phyloP scores from a whole-genome alignment of 2,113 vertebrate genomes.

The Paraplagusia blochii region DNA sequence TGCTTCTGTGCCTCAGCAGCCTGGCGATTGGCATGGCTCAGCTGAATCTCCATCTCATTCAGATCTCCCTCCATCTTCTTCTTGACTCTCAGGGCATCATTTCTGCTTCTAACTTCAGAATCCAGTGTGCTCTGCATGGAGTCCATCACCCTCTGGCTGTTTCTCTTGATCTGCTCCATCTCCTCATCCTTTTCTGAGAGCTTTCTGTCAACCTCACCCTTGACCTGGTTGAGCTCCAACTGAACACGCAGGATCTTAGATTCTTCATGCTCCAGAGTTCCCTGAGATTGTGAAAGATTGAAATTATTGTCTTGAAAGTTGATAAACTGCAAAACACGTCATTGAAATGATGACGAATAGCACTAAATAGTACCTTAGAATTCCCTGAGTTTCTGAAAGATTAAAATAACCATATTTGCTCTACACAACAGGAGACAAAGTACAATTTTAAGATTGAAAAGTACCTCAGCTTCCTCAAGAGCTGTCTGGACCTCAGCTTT shows the following conservation, averaged over 20 bases:
- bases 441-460: not conserved
- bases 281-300: slow-evolving; percentile 40
- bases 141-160: slow-evolving; percentile 73
- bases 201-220: slow-evolving; percentile 76
- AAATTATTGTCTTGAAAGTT: too few relatives aligned
- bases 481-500: slow-evolving; percentile 63
- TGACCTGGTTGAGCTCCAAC: slow-evolving; percentile 75
- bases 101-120: slow-evolving; percentile 74
- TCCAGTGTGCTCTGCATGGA: slow-evolving; percentile 75
- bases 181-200: slow-evolving; percentile 77
- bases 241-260: slow-evolving; percentile 76
- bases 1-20: slow-evolving; percentile 81
- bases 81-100: slow-evolving; percentile 77
- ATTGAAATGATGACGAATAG: too few relatives aligned
- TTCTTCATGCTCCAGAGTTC: slow-evolving; percentile 75
- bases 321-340: too few relatives aligned
- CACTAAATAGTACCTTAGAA: too few relatives aligned
- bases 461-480: slow-evolving; percentile 63
- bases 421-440: not conserved
- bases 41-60: slow-evolving; percentile 79
- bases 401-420: not conserved
- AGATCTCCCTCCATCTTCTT: slow-evolving; percentile 81
- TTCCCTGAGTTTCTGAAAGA: slow-evolving; percentile 53
- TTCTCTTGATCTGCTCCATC: slow-evolving; percentile 77
- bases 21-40: slow-evolving; percentile 77